Base-by-base conservation (phyloP, 2,113 vertebrate genomes). In the Neogale vison region DNA sequence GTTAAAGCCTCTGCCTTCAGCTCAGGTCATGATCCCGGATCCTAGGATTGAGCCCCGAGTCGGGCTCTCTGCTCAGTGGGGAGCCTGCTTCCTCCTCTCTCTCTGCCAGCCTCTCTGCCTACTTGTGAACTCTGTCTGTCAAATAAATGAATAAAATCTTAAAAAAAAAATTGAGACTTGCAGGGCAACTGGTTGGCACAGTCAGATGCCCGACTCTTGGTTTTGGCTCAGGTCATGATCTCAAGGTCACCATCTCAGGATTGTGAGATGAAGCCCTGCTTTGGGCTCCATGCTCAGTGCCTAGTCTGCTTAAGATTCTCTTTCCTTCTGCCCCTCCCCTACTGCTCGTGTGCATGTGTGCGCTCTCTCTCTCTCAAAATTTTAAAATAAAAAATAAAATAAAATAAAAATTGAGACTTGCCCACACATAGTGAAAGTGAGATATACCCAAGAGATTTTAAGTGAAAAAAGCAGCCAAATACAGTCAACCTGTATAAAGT, bases 391-490 rank as follows among this genome's bases (percentile, higher is more conserved):
- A n/a, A 67, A 34, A 34, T 34, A 34, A 69, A 69, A 67, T 67
- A 67, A 67, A 34, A 69, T 69, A 31, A 69, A n/a, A 93, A 93
- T 84, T 76, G 76, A 97, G 29, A 85, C 18, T 88, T 55, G 17
- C 26, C 39, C 47, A 80, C 90, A 83, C 24, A 57, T 86, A 90
- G 31, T 95, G 81, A 95, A 97, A 84, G 80, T 65, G 45, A 97
- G 95, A 97, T 95, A 88, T 21, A 63, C 71, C 61, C 69, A 90
- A 89, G 52, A 90, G 55, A 71, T 52, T 57, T 90, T 36, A 96
- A 93, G 34, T 96, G 55, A 67, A 93, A 88, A 94, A 92, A 80
- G 57, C 26, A 94, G 39, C 61, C 52, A 77, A 92, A 92, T 72
- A 88, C 82, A 83, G 45, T 18, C 39, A 97, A 81, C 50, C 31